Percentiles rank a stretch among this genome's conserved stretches.
phyloP scores from a whole-genome alignment of 2,888 invertebrate genomes.

The Dorcus hopei region DNA sequence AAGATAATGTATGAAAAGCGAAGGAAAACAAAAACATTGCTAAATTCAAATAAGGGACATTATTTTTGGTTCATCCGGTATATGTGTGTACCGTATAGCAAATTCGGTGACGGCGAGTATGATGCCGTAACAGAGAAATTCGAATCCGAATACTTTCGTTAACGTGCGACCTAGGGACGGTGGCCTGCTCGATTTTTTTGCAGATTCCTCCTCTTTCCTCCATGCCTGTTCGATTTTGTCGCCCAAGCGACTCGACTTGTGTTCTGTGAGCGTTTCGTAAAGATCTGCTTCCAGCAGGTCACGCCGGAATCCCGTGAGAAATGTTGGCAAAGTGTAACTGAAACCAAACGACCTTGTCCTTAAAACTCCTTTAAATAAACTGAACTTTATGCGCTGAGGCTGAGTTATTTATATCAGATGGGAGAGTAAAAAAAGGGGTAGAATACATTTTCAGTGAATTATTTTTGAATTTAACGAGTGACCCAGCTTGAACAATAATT shows the following conservation, averaged over 20 bases:
- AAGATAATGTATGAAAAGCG: too few species aligned
- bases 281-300: constrained; percentile 67
- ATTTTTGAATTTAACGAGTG: background rate
- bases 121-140: constrained; percentile 61
- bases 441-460: background rate
- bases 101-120: constrained; percentile 60
- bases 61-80: background rate
- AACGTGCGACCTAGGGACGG: constrained; percentile 63
- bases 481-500: too few species aligned
- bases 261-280: constrained; percentile 64
- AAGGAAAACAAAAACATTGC: too few species aligned
- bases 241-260: constrained; percentile 64
- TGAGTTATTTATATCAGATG: background rate
- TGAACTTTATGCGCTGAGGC: background rate
- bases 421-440: background rate
- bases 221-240: constrained; percentile 61
- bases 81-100: constrained; percentile 51
- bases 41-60: background rate
- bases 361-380: too few species aligned
- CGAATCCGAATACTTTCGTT: constrained; percentile 59
- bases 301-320: constrained; percentile 63
- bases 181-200: constrained; percentile 42
- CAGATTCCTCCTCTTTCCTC: constrained; percentile 56
- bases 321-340: constrained; percentile 70
- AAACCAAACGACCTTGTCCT: constrained; percentile 23